Percentiles rank a stretch among this genome's conserved stretches.
Evolutionary conservation across 2,888 invertebrate genomes (phyloP).

Genomic region (Pristionchus japonicus): DNA sequence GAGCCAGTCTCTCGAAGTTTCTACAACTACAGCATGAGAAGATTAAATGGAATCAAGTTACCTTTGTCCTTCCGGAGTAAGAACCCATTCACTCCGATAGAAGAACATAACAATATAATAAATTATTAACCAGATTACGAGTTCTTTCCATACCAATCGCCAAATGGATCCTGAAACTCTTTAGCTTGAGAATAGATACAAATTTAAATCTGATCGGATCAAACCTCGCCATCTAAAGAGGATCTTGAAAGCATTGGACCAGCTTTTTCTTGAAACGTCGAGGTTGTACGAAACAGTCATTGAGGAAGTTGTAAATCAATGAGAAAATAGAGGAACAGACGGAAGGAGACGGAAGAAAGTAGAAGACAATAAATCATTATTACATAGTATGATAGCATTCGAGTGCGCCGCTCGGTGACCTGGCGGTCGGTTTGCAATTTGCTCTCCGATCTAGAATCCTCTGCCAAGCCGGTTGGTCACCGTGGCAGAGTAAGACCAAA

Average conservation of each 20-base stretch:
- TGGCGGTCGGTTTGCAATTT: too few relatives aligned
- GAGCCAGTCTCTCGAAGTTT: constrained; percentile 47
- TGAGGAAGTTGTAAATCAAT: not conserved
- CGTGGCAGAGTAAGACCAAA: too few relatives aligned
- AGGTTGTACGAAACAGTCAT: constrained; percentile 72
- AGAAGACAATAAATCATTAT: too few relatives aligned
- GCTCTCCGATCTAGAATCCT: too few relatives aligned
- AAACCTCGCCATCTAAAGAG: constrained; percentile 68
- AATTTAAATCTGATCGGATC: too few relatives aligned
- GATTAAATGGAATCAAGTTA: not conserved
- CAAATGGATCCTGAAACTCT: constrained; percentile 61
- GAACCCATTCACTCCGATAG: constrained; percentile 55
- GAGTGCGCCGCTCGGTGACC: too few relatives aligned
- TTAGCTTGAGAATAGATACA: not conserved
- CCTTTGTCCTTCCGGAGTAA: constrained; percentile 41
- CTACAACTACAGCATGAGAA: constrained; percentile 8
- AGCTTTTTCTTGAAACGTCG: constrained; percentile 64
- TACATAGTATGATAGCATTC: too few relatives aligned
- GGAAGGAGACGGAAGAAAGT: too few relatives aligned
- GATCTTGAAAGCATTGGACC: constrained; percentile 57
- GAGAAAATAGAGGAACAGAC: not conserved
- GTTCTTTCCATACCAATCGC: constrained; percentile 65
- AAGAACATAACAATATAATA: constrained; percentile 57
- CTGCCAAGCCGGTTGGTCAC: too few relatives aligned
- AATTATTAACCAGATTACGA: constrained; percentile 59